Evolutionary conservation across 1,140 invertebrate species (phyloP).

Genomic region (Popillia japonica): DNA sequence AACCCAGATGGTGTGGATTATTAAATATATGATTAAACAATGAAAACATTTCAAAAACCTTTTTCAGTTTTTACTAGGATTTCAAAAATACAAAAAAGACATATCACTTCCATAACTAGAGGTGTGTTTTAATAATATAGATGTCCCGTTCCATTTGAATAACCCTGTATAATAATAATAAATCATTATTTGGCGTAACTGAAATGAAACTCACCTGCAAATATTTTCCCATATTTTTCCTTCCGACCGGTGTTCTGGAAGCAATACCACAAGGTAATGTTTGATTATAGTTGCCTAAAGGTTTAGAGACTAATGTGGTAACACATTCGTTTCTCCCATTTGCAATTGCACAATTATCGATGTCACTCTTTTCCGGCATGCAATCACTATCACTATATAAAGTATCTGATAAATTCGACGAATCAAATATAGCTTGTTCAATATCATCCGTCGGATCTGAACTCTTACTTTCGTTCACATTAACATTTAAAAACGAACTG

Average conservation of each 20-base stretch:
- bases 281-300: conserved; percentile 57
- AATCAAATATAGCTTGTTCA: conserved; percentile 1
- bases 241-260: conserved; percentile 57
- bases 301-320: conserved; percentile 44
- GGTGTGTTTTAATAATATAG: too few relatives aligned
- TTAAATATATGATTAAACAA: too few relatives aligned
- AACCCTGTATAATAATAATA: too few relatives aligned
- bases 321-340: conserved; percentile 1
- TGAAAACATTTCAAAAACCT: too few relatives aligned
- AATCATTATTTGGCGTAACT: too few relatives aligned
- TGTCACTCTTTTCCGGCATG: background rate
- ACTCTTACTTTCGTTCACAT: conserved; percentile 30
- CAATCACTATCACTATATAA: conserved; percentile 21
- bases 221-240: conserved; percentile 58
- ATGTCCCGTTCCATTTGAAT: too few relatives aligned
- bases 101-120: too few relatives aligned
- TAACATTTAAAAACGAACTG: conserved; percentile 49
- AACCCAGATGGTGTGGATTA: too few relatives aligned
- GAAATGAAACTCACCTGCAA: conserved; percentile 52
- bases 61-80: too few relatives aligned
- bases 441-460: background rate
- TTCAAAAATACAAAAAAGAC: too few relatives aligned
- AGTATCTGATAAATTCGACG: background rate
- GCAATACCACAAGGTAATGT: conserved; percentile 56
- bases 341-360: conserved; percentile 14